Base-by-base conservation (phyloP, 2,797 vertebrate genomes). In the Acanthurus tractus region DNA sequence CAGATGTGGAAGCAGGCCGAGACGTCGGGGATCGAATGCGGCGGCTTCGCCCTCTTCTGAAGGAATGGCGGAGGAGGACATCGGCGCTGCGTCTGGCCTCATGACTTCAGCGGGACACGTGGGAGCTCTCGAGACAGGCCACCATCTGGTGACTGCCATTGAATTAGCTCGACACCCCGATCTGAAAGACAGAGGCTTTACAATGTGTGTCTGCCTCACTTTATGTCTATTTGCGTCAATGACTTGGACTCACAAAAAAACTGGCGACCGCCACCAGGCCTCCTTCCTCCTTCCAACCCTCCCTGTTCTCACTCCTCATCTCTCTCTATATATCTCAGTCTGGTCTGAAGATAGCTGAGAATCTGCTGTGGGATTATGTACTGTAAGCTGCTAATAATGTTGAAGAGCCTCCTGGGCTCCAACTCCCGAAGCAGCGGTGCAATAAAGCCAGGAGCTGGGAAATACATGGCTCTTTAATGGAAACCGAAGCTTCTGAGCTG, bases 331-430 rank as follows among this genome's bases (percentile, higher is more conserved):
- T 90, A 83, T 89, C 81, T 91, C 84, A 72, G 86, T 89, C 87
- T 90, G 84, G 83, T 88, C 87, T 90, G 89, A 85, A 92, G 91
- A 89, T 88, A 92, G 91, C 86, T 76, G 76, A 86, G 90, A 87
- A 88, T 87, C 91, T 91, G 90, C 86, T 68, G 66, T 89, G 93
- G 91, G 92, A 94, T 94, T 93, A 92, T 93, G 92, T 91, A 91
- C 92, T 92, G 90, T 85, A 85, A 93, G 92, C 93, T 94, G 91
- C 94, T 95, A 95, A 95, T 96, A 96, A 95, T 91, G 93, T 91
- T 91, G 92, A 91, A 93, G 90, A 93, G 93, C 86, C 94, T 95
- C 93, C 78, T 89, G 92, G 93, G 94, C 83, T 84, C 86, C 78
- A 63, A 20, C 81, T 95, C 95, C 93, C 94, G 76, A 56, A 90